These are phyloP conservation scores for Mimas tiliae DNA, from an alignment of 2,888 invertebrate genomes.

Conservation along the genomic window DNA sequence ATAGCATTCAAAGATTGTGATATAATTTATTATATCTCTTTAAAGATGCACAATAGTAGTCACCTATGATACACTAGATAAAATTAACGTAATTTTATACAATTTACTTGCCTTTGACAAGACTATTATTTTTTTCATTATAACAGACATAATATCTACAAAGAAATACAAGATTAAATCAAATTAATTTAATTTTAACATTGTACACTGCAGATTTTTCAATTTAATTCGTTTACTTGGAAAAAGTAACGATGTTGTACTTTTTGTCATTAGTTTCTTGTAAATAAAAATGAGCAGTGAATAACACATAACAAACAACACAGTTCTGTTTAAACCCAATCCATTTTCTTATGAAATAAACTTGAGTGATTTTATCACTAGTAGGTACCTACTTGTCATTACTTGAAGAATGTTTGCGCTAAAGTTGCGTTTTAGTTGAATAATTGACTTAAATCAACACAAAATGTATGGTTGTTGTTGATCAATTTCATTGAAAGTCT, in stretches of 20 bases:
- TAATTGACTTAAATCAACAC: no score
- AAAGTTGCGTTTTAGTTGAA: no score
- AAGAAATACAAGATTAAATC: slow-evolving; percentile 37
- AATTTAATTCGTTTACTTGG: neutral
- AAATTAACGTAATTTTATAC: slow-evolving; percentile 45
- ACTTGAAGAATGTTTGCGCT: no score
- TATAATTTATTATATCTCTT: slow-evolving; percentile 31
- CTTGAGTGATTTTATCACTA: slow-evolving; percentile 26
- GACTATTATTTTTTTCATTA: slow-evolving; percentile 40
- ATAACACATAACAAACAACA: slow-evolving; percentile 27
- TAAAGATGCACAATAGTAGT: slow-evolving; percentile 43
- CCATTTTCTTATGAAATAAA: slow-evolving; percentile 45
- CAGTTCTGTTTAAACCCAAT: slow-evolving; percentile 47
- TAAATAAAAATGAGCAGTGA: neutral
- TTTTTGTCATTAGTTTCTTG: neutral
- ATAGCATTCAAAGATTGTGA: slow-evolving; percentile 29
- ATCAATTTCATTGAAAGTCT: no score
- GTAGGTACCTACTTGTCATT: no score
- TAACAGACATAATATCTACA: slow-evolving; percentile 46
- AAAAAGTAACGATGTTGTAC: neutral
- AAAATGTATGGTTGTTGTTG: no score
- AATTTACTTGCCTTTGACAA: slow-evolving; percentile 57
- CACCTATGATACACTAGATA: slow-evolving; percentile 50
- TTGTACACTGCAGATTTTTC: neutral
- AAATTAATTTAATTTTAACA: slow-evolving; percentile 12